Evolutionary conservation across 1,140 invertebrate genomes (phyloP).

Genomic region (Argopecten irradians): DNA sequence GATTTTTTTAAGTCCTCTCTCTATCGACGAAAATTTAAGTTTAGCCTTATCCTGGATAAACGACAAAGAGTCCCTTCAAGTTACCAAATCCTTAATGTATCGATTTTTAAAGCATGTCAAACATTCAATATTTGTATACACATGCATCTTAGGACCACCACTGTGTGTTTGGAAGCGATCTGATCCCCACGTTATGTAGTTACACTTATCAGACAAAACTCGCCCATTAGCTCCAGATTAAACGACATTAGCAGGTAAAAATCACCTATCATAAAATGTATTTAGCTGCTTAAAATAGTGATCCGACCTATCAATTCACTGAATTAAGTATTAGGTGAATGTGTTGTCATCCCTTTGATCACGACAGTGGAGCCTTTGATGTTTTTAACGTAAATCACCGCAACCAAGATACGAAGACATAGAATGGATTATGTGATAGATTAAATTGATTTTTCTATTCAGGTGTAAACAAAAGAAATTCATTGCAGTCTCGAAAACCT

Average conservation of each 20-base stretch:
- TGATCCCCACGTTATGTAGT: background rate
- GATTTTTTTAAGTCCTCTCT: too few relatives aligned
- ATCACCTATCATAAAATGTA: conserved; percentile 18
- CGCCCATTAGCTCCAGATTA: background rate
- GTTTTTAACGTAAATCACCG: conserved; percentile 17
- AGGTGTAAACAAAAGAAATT: conserved; percentile 23
- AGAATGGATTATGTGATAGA: conserved; percentile 9
- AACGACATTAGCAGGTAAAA: background rate
- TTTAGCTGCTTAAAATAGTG: conserved; percentile 11
- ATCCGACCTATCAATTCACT: conserved; percentile 5
- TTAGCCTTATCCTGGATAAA: background rate
- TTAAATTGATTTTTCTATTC: conserved; percentile 19
- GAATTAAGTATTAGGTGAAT: background rate
- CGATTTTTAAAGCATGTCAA: background rate
- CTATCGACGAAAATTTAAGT: too few relatives aligned
- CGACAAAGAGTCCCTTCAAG: background rate
- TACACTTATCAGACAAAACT: background rate
- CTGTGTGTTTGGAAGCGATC: background rate
- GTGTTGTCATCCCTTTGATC: background rate
- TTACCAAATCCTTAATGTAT: background rate
- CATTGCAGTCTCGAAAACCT: conserved; percentile 9
- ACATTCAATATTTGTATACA: background rate
- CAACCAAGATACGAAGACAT: background rate
- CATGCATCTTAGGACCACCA: background rate
- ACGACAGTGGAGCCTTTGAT: background rate